These are phyloP conservation scores for Troides helena DNA, from an alignment of 2,888 invertebrate genomes.

Conservation along the genomic window DNA sequence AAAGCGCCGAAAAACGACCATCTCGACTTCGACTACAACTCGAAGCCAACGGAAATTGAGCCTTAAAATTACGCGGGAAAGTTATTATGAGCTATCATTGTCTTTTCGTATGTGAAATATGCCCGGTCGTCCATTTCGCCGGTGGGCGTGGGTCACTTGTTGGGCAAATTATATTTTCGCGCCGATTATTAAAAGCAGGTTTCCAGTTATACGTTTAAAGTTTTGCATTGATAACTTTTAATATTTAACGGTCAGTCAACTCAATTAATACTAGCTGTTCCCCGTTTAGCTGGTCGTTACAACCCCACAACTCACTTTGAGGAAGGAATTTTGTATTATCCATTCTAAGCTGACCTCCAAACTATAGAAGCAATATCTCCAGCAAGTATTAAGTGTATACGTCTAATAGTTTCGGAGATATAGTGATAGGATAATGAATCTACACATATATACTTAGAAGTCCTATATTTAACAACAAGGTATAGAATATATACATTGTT, in stretches of 20 bases:
- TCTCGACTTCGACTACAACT: constrained; percentile 51
- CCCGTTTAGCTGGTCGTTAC: too few relatives aligned
- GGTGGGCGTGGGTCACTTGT: constrained; percentile 76
- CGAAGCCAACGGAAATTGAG: constrained; percentile 42
- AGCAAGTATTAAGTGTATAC: too few relatives aligned
- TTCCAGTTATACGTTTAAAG: constrained; percentile 49
- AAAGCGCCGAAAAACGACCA: constrained; percentile 64
- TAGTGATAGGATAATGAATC: too few relatives aligned
- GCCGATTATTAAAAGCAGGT: constrained; percentile 50
- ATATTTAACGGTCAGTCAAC: constrained; percentile 55
- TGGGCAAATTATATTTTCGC: constrained; percentile 54
- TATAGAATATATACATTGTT: too few relatives aligned
- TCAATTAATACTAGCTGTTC: constrained; percentile 27
- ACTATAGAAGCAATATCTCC: too few relatives aligned
- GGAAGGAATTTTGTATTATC: too few relatives aligned
- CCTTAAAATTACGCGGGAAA: constrained; percentile 50
- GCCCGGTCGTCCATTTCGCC: constrained; percentile 64
- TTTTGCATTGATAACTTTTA: constrained; percentile 38
- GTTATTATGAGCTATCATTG: constrained; percentile 44
- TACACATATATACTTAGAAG: background rate
- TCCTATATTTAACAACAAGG: background rate
- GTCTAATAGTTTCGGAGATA: too few relatives aligned
- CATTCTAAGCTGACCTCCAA: too few relatives aligned
- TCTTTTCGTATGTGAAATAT: constrained; percentile 61
- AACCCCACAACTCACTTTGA: too few relatives aligned